Evolutionary conservation across 2,113 vertebrate genomes (phyloP).

Genomic region (Chrysochloris asiatica): DNA sequence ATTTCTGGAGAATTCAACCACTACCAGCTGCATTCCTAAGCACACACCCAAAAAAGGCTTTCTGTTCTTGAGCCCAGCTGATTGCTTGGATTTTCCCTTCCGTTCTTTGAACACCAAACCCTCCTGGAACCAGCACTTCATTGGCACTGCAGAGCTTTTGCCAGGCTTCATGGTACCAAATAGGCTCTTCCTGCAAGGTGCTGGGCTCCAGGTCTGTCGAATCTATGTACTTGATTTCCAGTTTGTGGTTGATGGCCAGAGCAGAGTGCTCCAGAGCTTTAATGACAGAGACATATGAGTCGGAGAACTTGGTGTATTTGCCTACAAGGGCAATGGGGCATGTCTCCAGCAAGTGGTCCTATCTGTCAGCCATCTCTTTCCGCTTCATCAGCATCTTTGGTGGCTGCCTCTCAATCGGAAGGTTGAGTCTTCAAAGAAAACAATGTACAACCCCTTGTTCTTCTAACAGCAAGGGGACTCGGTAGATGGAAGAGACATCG

Average conservation of each 20-base stretch:
- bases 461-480: slow-evolving; percentile 93
- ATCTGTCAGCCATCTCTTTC: slow-evolving; percentile 99
- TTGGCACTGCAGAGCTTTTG: slow-evolving; percentile 97
- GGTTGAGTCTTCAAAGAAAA: slow-evolving; percentile 92
- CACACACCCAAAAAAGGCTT: slow-evolving; percentile 97
- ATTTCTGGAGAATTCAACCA: too few relatives aligned
- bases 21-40: too few relatives aligned
- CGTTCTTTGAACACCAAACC: slow-evolving; percentile 94
- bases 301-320: slow-evolving; percentile 97
- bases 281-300: slow-evolving; percentile 97
- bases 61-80: slow-evolving; percentile 95
- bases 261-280: too few relatives aligned
- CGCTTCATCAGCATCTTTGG: slow-evolving; percentile 94
- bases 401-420: slow-evolving; percentile 91
- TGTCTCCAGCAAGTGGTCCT: slow-evolving; percentile 93
- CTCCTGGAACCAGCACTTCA: slow-evolving; percentile 83
- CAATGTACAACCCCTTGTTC: slow-evolving; percentile 96
- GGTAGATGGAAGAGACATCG: slow-evolving; percentile 96
- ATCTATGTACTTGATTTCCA: slow-evolving; percentile 98
- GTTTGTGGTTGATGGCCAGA: slow-evolving; percentile 96
- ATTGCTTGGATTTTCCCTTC: slow-evolving; percentile 98
- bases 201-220: slow-evolving; percentile 92
- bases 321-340: slow-evolving; percentile 95
- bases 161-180: slow-evolving; percentile 97
- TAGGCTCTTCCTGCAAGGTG: slow-evolving; percentile 93